Evolutionary conservation across 2,888 invertebrate species (phyloP), one percentile per base, ranked within the genome.

Genomic region (Aporophyla lueneburgensis): DNA sequence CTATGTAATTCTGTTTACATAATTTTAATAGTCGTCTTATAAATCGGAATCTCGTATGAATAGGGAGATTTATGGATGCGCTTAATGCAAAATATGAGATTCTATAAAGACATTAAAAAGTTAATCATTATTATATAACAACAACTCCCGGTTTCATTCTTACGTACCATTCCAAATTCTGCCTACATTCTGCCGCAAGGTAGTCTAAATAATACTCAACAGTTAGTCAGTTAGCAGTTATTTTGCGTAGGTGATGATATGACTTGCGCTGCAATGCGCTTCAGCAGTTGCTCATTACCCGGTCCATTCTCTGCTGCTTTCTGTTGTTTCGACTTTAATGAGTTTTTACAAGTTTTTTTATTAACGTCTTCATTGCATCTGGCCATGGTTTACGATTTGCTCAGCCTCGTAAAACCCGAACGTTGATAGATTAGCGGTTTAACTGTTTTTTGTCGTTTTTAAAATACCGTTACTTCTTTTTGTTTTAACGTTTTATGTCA

Each of bases 341-440:
- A 78, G 76, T 75, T 80, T 83, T 84, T 81, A 81, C 76, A 71
- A 76, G 76, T 72, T 87, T 89, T 71, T 85, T 83, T 80, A 84
- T 87, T 88, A 85, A 87, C 87, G 86, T 89, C 87, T 90, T 89
- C 86, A 87, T 89, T 86, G 81, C 89, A 88, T 91, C 90, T 89
- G 91, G 81, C 78, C 71, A 69, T 82, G 74, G 84, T 90, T 89
- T 89, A 89, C 87, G 87, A 78, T 76, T 83, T 73, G 81, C 67
- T 74, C 66, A 75, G 70, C 78, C 71, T 79, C 87, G 78, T 89
- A 87, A 88, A 88, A 88, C 77, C 76, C 63, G 56, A 80, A 83
- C 68, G 71, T 66, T 78, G 81, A 84, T 85, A 84, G 79, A 84
- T 86, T 83, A 71, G 85, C 78, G 80, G 85, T 87, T 85, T 78